Evolutionary conservation across 2,797 vertebrate species (phyloP), one percentile per base, ranked within the genome.

Genomic region (Hipposideros larvatus): DNA sequence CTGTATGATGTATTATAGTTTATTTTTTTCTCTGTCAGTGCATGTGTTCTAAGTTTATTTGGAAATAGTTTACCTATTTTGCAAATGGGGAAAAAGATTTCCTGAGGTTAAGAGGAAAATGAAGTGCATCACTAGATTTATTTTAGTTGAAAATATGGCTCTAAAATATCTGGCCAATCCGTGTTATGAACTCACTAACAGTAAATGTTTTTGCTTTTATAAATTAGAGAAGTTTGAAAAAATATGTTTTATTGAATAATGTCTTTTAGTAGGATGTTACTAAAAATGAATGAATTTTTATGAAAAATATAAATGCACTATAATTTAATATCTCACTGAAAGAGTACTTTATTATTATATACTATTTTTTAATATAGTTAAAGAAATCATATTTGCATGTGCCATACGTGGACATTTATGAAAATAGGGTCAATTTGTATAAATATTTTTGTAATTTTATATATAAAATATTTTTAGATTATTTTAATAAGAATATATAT

Each of bases 101-200:
- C 5, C 37, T 92, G 2, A n/a, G 7, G 11, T 14, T 51, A 74
- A 34, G 8, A 57, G 26, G 26, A 65, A 77, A 65, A 63, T 86
- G 15, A 63, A 75, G 13, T 22, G 0, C 7, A 59, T 37, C 11
- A 83, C 4, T 80, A 2, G 41, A 19, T 61, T 77, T 77, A 51
- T 94, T 85, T 92, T 80, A 80, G 18, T 51, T 77, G n/a, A 90
- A 95, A 61, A 53, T 57, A 73, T 63, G 41, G 5, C 4, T 73
- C 1, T 90, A 79, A 37, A 66, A 63, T 88, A 55, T 31, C 66
- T 19, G 51, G 11, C 11, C 48, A 77, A 11, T 43, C 57, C 66
- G 14, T 82, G 31, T 55, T 82, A 46, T 82, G 34, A 90, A 61
- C 46, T 37, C 41, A 68, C 28, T 65, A 73, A 55, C 16, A 61